Percentiles rank a stretch among this genome's conserved stretches.
These are phyloP conservation scores for Rhynchopsitta pachyrhyncha DNA, from an alignment of 2,113 vertebrate genomes.

Conservation along the genomic window DNA sequence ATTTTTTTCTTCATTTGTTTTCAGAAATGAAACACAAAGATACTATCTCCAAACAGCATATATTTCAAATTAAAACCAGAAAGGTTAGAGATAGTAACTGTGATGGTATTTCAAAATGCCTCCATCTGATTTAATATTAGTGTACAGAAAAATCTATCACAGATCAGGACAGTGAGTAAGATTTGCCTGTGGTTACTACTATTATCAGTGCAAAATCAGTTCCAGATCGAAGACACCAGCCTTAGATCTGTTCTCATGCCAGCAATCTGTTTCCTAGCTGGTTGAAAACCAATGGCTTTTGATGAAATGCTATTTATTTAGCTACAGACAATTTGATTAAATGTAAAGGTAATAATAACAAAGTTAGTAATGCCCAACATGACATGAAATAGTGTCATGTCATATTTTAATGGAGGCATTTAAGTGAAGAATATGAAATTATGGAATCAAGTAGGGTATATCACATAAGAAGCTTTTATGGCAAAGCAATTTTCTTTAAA, in stretches of 20 bases:
- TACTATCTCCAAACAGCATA: neutral
- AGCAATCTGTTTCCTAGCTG: constrained; percentile 13
- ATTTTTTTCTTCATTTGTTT: neutral
- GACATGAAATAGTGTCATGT: neutral
- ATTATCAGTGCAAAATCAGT: constrained; percentile 38
- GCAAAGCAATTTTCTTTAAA: neutral
- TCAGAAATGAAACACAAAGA: neutral
- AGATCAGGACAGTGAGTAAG: constrained; percentile 16
- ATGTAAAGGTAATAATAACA: constrained; percentile 34
- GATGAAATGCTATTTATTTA: constrained; percentile 55
- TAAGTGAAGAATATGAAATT: neutral
- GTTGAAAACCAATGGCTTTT: neutral
- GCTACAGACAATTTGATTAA: constrained; percentile 41
- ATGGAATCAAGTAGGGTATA: neutral
- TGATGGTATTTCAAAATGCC: neutral
- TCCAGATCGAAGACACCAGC: constrained; percentile 26
- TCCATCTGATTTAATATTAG: constrained; percentile 41
- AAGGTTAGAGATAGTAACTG: neutral
- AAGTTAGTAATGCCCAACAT: neutral
- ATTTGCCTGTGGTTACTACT: constrained; percentile 31
- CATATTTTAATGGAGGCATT: constrained; percentile 17
- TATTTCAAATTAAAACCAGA: neutral
- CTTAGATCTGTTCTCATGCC: neutral
- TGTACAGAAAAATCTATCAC: constrained; percentile 10
- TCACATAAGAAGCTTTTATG: constrained; percentile 6